Conservation (phyloP, 2,888 invertebrate species). For the Panopea generosa region DNA sequence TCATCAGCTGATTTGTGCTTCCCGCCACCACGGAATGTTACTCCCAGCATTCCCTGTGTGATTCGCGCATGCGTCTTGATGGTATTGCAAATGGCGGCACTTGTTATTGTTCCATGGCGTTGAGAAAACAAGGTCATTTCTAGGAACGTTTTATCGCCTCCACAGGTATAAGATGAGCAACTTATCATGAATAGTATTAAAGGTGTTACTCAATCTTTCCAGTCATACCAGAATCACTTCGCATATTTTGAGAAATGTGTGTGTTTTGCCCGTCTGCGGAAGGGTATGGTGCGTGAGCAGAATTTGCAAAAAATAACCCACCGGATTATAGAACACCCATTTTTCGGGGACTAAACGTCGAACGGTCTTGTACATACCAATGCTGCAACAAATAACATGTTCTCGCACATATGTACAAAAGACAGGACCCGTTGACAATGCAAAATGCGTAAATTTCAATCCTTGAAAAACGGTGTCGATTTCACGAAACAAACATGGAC, state of each 20-base stretch:
- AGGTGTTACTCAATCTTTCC: slow-evolving; percentile 19
- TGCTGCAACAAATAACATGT: no score
- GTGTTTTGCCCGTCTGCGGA: slow-evolving; percentile 23
- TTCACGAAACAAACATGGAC: slow-evolving; percentile 47
- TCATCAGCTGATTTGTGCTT: slow-evolving; percentile 39
- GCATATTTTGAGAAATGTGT: slow-evolving; percentile 16
- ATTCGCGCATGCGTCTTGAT: slow-evolving; percentile 84
- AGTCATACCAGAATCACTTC: slow-evolving; percentile 5
- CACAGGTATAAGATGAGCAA: slow-evolving; percentile 82
- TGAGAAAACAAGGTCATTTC: slow-evolving; percentile 86
- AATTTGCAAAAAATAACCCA: slow-evolving; percentile 47
- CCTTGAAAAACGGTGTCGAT: neutral
- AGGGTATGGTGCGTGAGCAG: slow-evolving; percentile 42
- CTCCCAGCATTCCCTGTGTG: slow-evolving; percentile 77
- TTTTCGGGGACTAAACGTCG: neutral
- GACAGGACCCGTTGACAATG: no score
- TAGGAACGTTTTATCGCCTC: slow-evolving; percentile 86
- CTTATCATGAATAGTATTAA: neutral
- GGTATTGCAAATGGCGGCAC: slow-evolving; percentile 99
- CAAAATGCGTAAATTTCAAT: no score
- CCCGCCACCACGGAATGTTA: slow-evolving; percentile 59
- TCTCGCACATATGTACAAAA: no score
- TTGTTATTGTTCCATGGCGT: slow-evolving; percentile 98
- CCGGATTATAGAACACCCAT: slow-evolving; percentile 20
- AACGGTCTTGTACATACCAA: no score